phyloP scores from a whole-genome alignment of 2,113 vertebrate species.

The Istiophorus platypterus region DNA sequence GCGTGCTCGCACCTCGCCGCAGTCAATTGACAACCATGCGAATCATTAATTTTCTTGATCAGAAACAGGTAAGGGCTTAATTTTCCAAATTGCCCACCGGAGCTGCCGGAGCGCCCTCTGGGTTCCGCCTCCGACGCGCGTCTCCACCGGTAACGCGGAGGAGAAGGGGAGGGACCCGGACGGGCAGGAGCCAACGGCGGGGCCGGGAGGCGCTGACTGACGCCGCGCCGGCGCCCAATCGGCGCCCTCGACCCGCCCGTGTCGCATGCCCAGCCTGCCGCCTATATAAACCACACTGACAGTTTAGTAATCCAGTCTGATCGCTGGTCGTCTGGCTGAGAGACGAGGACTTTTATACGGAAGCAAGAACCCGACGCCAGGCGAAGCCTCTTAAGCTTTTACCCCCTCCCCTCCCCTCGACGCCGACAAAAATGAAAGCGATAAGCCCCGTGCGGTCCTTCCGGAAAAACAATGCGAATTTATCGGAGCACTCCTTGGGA shows the following conservation, averaged over 20 bases:
- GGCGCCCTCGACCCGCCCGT: constrained; percentile 47
- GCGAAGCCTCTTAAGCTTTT: constrained; percentile 25
- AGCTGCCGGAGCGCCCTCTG: constrained; percentile 79
- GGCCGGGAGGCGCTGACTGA: constrained; percentile 58
- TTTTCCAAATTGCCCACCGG: constrained; percentile 86
- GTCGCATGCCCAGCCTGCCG: constrained; percentile 71
- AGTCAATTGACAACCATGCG: constrained; percentile 61
- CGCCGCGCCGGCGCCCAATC: constrained; percentile 68
- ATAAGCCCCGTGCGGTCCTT: constrained; percentile 96
- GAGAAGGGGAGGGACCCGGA: constrained; percentile 50
- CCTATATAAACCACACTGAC: constrained; percentile 85
- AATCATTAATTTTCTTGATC: constrained; percentile 85
- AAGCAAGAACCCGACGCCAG: constrained; percentile 46
- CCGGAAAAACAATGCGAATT: constrained; percentile 88
- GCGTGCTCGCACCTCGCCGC: constrained; percentile 34
- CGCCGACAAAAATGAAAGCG: constrained; percentile 90
- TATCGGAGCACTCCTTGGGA: constrained; percentile 93
- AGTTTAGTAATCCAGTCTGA: constrained; percentile 84
- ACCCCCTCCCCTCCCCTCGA: constrained; percentile 29
- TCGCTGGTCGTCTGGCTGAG: constrained; percentile 68
- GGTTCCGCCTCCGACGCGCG: constrained; percentile 78
- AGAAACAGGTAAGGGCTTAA: constrained; percentile 86
- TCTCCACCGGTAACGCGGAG: constrained; percentile 81
- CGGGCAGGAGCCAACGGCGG: constrained; percentile 41
- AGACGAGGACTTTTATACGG: constrained; percentile 57